These are phyloP conservation scores for Meganola albula DNA, from an alignment of 2,888 invertebrate genomes.

Conservation along the genomic window DNA sequence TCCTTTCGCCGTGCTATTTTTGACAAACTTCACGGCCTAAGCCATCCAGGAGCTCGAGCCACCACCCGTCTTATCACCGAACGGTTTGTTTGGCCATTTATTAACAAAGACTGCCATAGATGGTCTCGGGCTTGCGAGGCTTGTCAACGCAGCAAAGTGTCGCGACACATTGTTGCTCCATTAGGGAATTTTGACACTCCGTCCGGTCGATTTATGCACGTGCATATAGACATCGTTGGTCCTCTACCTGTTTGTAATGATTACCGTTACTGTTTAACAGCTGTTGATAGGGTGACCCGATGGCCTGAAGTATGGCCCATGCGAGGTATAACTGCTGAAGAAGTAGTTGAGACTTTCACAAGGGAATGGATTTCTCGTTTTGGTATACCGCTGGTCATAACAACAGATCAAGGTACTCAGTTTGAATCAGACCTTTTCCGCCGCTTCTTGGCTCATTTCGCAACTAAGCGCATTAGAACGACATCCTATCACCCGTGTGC, in stretches of 20 bases:
- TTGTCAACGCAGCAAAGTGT: background rate
- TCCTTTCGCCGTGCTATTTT: background rate
- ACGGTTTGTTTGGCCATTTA: slow-evolving; percentile 1
- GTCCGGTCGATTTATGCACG: slow-evolving; percentile 4
- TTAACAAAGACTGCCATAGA: background rate
- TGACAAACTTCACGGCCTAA: background rate
- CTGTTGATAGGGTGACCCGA: slow-evolving; percentile 21
- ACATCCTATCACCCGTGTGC: slow-evolving; percentile 24
- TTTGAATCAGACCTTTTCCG: slow-evolving; percentile 14
- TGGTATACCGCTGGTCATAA: slow-evolving; percentile 20
- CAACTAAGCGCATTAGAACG: slow-evolving; percentile 15
- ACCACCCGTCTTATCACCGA: background rate
- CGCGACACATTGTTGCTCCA: background rate
- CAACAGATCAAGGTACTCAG: slow-evolving; percentile 20
- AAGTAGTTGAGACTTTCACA: slow-evolving; percentile 26
- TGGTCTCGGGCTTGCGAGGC: background rate
- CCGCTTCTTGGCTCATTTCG: slow-evolving; percentile 10
- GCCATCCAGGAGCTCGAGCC: slow-evolving; percentile 2
- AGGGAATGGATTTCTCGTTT: slow-evolving; percentile 22
- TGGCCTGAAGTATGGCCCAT: slow-evolving; percentile 28
- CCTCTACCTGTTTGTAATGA: slow-evolving; percentile 9
- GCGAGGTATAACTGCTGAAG: slow-evolving; percentile 23
- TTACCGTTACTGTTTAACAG: slow-evolving; percentile 16
- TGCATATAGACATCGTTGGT: slow-evolving; percentile 16
- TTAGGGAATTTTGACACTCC: background rate